phyloP scores from a whole-genome alignment of 2,888 invertebrate species.

The Thysanoteuthis rhombus region DNA sequence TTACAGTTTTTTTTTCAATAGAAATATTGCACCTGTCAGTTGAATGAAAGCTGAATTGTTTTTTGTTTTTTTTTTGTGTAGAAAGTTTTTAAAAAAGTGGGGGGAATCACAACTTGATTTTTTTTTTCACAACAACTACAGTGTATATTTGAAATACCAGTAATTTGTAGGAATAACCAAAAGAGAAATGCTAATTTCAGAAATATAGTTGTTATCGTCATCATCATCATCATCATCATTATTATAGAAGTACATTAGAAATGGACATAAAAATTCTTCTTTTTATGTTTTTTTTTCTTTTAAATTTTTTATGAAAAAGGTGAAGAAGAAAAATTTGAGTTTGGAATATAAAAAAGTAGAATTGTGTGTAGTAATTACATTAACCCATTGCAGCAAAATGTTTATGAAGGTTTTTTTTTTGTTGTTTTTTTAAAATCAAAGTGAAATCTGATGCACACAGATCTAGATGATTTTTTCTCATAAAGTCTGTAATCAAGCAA shows the following conservation, averaged over 20 bases:
- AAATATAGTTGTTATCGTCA: neutral
- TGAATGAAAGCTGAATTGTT: neutral
- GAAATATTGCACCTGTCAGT: neutral
- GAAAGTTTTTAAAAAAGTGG: neutral
- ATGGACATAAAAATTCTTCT: neutral
- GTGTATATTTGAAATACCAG: neutral
- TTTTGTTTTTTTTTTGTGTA: neutral
- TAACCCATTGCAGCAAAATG: neutral
- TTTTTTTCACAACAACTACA: neutral
- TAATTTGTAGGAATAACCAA: neutral
- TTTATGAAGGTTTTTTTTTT: too few species aligned
- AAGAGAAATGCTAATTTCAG: neutral
- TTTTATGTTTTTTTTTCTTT: neutral
- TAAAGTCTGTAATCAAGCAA: neutral
- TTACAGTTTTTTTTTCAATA: neutral
- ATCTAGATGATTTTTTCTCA: neutral
- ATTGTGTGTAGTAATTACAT: constrained; percentile 12
- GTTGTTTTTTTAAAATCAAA: too few species aligned
- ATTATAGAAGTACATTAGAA: constrained; percentile 12
- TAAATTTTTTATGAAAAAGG: neutral
- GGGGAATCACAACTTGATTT: neutral
- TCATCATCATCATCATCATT: neutral
- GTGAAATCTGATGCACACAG: neutral
- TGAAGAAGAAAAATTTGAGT: constrained; percentile 12
- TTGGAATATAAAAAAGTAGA: constrained; percentile 12